A percentile compares a stretch with the other conserved stretches of the same genome.
Evolutionary conservation across 1,140 invertebrate species (phyloP).

Genomic region (Drosophila punjabiensis): DNA sequence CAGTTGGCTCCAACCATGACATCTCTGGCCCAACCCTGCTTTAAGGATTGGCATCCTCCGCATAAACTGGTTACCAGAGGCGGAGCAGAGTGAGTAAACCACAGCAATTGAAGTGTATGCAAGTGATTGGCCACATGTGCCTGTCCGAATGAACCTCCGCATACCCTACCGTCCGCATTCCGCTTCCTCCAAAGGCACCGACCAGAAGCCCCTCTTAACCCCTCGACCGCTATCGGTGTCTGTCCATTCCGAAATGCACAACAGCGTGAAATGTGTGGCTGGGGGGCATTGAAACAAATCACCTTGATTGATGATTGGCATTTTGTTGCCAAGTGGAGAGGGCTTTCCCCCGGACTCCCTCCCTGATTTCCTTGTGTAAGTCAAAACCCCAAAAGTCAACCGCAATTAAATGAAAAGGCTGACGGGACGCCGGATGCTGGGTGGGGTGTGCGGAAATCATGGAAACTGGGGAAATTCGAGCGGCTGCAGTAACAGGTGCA

Average conservation of each 20-base stretch:
- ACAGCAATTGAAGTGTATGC: slow-evolving; percentile 76
- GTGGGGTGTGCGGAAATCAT: slow-evolving; percentile 20
- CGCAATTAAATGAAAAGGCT: slow-evolving; percentile 81
- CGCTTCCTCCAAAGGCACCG: neutral
- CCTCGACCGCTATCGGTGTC: slow-evolving; percentile 47
- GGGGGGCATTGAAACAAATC: slow-evolving; percentile 81
- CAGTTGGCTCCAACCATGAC: neutral
- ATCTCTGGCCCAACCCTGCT: no score
- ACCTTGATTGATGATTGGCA: slow-evolving; percentile 83
- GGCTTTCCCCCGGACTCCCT: slow-evolving; percentile 4
- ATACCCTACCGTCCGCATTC: slow-evolving; percentile 6
- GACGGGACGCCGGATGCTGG: slow-evolving; percentile 13
- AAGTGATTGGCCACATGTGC: slow-evolving; percentile 81
- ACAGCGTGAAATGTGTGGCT: slow-evolving; percentile 80
- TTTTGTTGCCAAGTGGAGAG: slow-evolving; percentile 66
- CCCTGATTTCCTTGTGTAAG: slow-evolving; percentile 41
- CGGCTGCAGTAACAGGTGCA: slow-evolving; percentile 38
- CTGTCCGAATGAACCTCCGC: slow-evolving; percentile 59
- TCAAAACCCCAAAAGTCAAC: slow-evolving; percentile 79
- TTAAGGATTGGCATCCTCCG: neutral
- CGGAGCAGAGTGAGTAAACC: slow-evolving; percentile 35
- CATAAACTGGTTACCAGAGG: neutral
- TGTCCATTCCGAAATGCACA: slow-evolving; percentile 76
- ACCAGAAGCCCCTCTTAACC: neutral
- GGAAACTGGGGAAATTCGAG: slow-evolving; percentile 44